Evolutionary conservation across 2,888 invertebrate genomes (phyloP).

Genomic region (Himalopsyche anomala): DNA sequence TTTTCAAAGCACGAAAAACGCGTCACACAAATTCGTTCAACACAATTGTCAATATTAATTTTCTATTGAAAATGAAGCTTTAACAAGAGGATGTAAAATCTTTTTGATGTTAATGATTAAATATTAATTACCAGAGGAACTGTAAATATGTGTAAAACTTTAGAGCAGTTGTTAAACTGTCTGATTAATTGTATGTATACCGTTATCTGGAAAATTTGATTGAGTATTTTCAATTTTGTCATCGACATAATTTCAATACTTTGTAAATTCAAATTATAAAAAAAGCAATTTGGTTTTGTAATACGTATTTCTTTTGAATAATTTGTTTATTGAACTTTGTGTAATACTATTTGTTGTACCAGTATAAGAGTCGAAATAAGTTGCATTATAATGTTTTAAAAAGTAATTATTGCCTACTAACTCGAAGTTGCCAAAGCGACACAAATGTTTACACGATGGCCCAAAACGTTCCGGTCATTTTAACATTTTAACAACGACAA

Average conservation of each 20-base stretch:
- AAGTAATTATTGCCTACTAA: slow-evolving; percentile 16
- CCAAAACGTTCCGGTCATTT: neutral
- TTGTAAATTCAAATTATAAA: neutral
- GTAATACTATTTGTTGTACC: neutral
- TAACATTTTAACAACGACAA: no score
- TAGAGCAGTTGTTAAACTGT: no score
- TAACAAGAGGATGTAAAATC: no score
- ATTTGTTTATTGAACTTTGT: slow-evolving; percentile 19
- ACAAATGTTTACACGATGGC: neutral
- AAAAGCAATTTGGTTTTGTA: slow-evolving; percentile 7
- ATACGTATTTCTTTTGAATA: neutral
- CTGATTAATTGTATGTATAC: no score
- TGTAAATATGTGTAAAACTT: no score
- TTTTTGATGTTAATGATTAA: no score
- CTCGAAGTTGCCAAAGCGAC: neutral
- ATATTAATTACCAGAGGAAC: no score
- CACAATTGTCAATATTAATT: no score
- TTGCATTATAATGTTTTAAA: slow-evolving; percentile 13
- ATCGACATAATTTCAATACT: neutral
- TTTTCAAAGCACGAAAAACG: no score
- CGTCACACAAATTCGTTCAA: no score
- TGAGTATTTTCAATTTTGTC: neutral
- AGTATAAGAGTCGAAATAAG: neutral
- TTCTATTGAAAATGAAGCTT: no score
- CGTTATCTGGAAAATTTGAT: neutral